Evolutionary conservation across 2,797 vertebrate species (phyloP).

Genomic region (Sebastes elongatus): DNA sequence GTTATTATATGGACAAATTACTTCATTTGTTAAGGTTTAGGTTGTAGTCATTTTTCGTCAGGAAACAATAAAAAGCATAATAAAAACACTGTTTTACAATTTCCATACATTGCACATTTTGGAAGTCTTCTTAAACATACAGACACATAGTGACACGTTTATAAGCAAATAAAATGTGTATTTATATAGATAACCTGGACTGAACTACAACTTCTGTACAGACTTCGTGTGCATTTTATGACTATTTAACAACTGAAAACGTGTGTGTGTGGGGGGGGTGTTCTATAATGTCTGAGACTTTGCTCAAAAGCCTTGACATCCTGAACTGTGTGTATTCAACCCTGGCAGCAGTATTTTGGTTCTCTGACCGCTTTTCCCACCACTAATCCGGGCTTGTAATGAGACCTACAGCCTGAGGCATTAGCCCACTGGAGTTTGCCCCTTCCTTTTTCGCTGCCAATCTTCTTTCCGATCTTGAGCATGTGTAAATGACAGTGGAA

Average conservation of each 20-base stretch:
- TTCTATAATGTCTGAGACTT: not conserved
- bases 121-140: too few relatives aligned
- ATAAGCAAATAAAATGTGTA: not conserved
- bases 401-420: conserved; percentile 54
- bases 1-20: too few relatives aligned
- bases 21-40: too few relatives aligned
- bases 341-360: conserved; percentile 1
- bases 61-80: too few relatives aligned
- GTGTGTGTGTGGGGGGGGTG: not conserved
- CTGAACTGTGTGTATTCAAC: conserved; percentile 4
- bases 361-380: conserved; percentile 36
- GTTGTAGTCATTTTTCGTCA: too few relatives aligned
- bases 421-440: conserved; percentile 15
- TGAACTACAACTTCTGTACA: not conserved
- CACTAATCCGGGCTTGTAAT: conserved; percentile 24
- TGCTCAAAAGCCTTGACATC: not conserved
- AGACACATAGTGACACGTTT: not conserved
- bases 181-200: not conserved
- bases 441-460: conserved; percentile 27
- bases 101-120: too few relatives aligned
- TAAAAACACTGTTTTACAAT: too few relatives aligned
- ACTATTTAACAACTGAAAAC: not conserved
- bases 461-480: conserved; percentile 60
- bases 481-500: conserved; percentile 54
- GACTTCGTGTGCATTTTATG: not conserved